phyloP scores from a whole-genome alignment of 2,113 vertebrate genomes.

The Dryoscopus gambensis region DNA sequence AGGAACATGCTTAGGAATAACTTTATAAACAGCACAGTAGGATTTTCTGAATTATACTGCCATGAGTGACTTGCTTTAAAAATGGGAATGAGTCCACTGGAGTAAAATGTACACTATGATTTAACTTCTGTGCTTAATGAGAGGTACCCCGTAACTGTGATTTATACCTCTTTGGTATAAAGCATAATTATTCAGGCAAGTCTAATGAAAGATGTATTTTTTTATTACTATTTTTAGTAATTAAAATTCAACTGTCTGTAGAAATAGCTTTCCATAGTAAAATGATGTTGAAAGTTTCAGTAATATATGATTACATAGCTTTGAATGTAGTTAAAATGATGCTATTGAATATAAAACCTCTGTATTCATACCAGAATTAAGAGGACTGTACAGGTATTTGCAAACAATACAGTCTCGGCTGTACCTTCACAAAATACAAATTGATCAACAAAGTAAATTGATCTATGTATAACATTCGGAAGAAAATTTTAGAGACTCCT shows the following conservation, averaged over 20 bases:
- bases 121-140: not conserved
- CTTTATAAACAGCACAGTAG: not conserved
- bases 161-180: not conserved
- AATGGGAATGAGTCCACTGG: not conserved
- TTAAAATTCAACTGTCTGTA: not conserved
- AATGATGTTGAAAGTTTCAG: not conserved
- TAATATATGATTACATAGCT: not conserved
- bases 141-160: not conserved
- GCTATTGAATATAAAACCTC: not conserved
- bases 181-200: not conserved
- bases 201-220: not conserved
- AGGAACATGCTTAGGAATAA: not conserved
- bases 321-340: not conserved
- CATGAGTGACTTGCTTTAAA: not conserved
- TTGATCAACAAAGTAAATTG: not conserved
- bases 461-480: not conserved
- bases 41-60: not conserved
- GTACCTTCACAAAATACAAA: not conserved
- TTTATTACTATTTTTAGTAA: not conserved
- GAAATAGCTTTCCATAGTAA: not conserved
- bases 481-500: not conserved
- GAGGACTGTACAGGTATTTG: not conserved
- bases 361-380: not conserved
- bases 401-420: not conserved
- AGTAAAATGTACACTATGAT: not conserved